phyloP scores from a whole-genome alignment of 2,888 invertebrate species.

The Aphodius granarius region DNA sequence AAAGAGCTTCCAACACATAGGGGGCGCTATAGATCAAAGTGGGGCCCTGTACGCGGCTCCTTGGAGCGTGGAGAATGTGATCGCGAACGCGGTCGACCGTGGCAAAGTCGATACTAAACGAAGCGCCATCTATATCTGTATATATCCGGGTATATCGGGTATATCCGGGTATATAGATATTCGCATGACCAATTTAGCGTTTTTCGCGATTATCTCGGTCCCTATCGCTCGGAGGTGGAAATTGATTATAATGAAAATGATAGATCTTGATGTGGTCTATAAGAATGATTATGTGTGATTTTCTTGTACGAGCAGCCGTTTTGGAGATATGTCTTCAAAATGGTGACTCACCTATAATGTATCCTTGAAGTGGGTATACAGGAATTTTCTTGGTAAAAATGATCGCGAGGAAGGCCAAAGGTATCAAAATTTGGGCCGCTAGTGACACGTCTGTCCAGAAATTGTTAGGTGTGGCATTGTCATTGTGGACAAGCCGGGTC shows the following conservation, averaged over 20 bases:
- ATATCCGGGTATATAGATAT: no score
- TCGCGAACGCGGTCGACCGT: neutral
- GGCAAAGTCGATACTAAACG: neutral
- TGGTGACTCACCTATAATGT: constrained; percentile 57
- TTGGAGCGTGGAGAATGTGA: neutral
- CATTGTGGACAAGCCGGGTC: constrained; percentile 18
- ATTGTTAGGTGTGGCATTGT: constrained; percentile 20
- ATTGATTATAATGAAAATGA: no score
- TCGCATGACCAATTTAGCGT: no score
- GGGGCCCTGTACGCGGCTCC: neutral
- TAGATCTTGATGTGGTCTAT: no score
- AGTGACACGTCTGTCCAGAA: constrained; percentile 36
- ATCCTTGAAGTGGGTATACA: constrained; percentile 57
- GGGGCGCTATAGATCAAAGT: neutral
- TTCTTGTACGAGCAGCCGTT: neutral
- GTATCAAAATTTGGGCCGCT: constrained; percentile 60
- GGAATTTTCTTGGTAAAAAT: constrained; percentile 61
- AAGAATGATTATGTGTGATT: no score
- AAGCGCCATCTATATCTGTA: no score
- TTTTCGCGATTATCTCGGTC: no score
- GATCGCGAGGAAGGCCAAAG: constrained; percentile 59
- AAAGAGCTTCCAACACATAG: neutral
- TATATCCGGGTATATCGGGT: no score
- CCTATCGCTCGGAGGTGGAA: no score
- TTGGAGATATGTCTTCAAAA: neutral